Percentiles rank a stretch among this genome's conserved stretches.
phyloP scores from a whole-genome alignment of 2,888 invertebrate species.

The Urechis unicinctus region DNA sequence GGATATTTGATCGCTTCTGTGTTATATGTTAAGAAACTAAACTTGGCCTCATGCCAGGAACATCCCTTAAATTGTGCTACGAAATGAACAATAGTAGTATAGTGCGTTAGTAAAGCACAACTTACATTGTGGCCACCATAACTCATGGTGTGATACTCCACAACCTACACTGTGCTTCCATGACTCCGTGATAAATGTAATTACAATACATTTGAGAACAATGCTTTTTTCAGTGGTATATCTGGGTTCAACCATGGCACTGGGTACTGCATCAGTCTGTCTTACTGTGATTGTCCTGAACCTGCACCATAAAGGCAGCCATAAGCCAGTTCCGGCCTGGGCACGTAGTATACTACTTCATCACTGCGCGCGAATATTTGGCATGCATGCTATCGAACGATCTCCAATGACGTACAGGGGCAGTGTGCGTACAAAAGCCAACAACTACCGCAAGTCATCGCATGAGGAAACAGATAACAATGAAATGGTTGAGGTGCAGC shows the following conservation, averaged over 20 bases:
- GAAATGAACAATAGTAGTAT: background rate
- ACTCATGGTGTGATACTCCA: too few species aligned
- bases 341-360: conserved; percentile 12
- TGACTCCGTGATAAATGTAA: too few species aligned
- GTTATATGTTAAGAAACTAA: too few species aligned
- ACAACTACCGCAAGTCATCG: conserved; percentile 1
- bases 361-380: conserved; percentile 10
- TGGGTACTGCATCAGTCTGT: conserved; percentile 20
- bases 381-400: conserved; percentile 1
- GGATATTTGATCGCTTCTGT: too few species aligned
- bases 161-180: too few species aligned
- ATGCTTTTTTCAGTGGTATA: conserved; percentile 18
- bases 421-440: background rate
- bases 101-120: too few species aligned
- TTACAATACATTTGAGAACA: too few species aligned
- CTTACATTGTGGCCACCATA: too few species aligned
- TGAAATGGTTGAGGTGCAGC: conserved; percentile 5
- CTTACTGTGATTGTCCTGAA: conserved; percentile 21
- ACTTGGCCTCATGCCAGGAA: too few species aligned
- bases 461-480: background rate
- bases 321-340: conserved; percentile 15
- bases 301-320: conserved; percentile 17
- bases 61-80: too few species aligned
- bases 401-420: background rate
- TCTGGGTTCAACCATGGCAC: conserved; percentile 18